phyloP scores from a whole-genome alignment of 2,888 invertebrate genomes.

The Tenthredo distinguenda region DNA sequence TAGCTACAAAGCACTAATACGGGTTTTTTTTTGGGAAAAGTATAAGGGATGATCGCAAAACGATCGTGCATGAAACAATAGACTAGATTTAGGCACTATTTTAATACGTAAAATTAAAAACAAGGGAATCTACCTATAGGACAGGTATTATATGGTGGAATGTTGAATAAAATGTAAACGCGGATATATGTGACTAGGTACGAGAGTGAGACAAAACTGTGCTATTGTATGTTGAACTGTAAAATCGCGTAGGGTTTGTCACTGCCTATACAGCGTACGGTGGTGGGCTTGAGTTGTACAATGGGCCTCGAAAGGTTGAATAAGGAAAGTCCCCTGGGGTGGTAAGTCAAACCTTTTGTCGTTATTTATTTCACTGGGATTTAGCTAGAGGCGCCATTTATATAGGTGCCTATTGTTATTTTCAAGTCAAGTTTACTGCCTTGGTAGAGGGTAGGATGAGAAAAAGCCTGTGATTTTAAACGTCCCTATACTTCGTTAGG shows the following conservation, averaged over 20 bases:
- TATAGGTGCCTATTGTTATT: slow-evolving; percentile 49
- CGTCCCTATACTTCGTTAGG: slow-evolving; percentile 9
- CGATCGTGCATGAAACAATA: background rate
- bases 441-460: slow-evolving; percentile 27
- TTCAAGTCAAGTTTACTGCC: slow-evolving; percentile 48
- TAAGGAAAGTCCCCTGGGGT: slow-evolving; percentile 47
- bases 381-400: slow-evolving; percentile 13
- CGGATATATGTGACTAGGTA: background rate
- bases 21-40: background rate
- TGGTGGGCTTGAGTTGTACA: slow-evolving; percentile 29
- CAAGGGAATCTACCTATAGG: background rate
- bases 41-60: background rate
- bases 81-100: slow-evolving; percentile 8
- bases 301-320: slow-evolving; percentile 45
- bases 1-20: slow-evolving; percentile 70
- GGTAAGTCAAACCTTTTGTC: slow-evolving; percentile 50
- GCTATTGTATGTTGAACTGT: slow-evolving; percentile 42
- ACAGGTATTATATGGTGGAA: background rate
- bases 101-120: background rate
- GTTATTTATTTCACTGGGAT: slow-evolving; percentile 48
- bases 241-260: slow-evolving; percentile 44
- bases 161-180: background rate
- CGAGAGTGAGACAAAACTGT: slow-evolving; percentile 45
- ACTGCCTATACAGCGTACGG: background rate
- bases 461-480: slow-evolving; percentile 30